A percentile compares a stretch with the other conserved stretches of the same genome.
Conservation (phyloP, 2,888 invertebrate species). For the Phengaris alcon region DNA sequence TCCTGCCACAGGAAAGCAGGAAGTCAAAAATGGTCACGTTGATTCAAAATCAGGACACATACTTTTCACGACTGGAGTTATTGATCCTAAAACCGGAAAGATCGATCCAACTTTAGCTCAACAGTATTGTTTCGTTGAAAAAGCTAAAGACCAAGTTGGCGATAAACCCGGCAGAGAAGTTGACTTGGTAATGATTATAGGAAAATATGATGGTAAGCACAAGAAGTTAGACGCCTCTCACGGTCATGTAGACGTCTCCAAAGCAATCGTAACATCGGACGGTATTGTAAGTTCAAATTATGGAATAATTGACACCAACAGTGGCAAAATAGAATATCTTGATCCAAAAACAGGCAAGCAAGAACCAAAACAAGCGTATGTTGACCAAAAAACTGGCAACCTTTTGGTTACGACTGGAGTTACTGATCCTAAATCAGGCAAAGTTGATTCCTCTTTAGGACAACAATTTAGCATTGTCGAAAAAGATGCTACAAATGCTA, state of each 20-base stretch:
- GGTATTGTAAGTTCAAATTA: conserved; percentile 81
- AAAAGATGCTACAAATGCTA: conserved; percentile 83
- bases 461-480: conserved; percentile 84
- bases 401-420: conserved; percentile 82
- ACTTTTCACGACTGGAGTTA: conserved; percentile 80
- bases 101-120: conserved; percentile 83
- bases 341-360: conserved; percentile 83
- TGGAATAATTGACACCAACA: conserved; percentile 82
- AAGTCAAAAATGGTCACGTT: conserved; percentile 82
- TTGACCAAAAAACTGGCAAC: conserved; percentile 85
- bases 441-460: conserved; percentile 82
- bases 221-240: conserved; percentile 71
- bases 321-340: conserved; percentile 81
- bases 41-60: conserved; percentile 84
- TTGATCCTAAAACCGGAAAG: conserved; percentile 84
- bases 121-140: conserved; percentile 82
- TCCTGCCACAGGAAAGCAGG: conserved; percentile 81
- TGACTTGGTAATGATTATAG: conserved; percentile 80
- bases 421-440: conserved; percentile 82
- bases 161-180: conserved; percentile 73
- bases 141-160: conserved; percentile 75
- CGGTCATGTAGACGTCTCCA: conserved; percentile 77
- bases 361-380: conserved; percentile 82
- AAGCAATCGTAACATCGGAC: conserved; percentile 79
- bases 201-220: conserved; percentile 80